A percentile compares a stretch with the other conserved stretches of the same genome.
phyloP scores from a whole-genome alignment of 1,140 invertebrate species.

The Calephelis nemesis region DNA sequence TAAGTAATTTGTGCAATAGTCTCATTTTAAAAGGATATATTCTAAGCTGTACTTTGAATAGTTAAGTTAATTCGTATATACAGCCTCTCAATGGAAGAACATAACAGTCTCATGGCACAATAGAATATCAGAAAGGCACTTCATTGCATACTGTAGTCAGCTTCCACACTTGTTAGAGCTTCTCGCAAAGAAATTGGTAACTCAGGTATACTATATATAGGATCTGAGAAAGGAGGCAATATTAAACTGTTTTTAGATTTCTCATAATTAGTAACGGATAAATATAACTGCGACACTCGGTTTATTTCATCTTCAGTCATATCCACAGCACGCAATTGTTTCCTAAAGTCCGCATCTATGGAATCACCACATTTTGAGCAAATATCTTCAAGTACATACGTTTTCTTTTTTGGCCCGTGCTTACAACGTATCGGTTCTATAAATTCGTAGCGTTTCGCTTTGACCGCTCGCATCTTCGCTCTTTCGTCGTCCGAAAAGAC shows the following conservation, averaged over 20 bases:
- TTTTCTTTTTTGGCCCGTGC: conserved; percentile 42
- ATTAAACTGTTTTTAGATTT: conserved; percentile 51
- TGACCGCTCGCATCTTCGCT: conserved; percentile 32
- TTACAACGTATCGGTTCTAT: conserved; percentile 55
- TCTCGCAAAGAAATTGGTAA: conserved; percentile 48
- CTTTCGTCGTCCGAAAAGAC: conserved; percentile 45
- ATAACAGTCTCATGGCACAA: conserved; percentile 47
- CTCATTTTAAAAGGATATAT: neutral
- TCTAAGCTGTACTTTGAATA: neutral
- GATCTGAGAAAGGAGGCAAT: conserved; percentile 56
- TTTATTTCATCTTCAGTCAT: conserved; percentile 66
- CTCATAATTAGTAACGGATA: conserved; percentile 57
- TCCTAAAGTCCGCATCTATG: conserved; percentile 47
- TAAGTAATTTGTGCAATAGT: neutral
- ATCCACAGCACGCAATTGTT: conserved; percentile 50
- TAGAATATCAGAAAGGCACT: conserved; percentile 35
- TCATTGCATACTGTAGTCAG: conserved; percentile 46
- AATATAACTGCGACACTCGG: conserved; percentile 55
- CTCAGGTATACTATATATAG: conserved; percentile 63
- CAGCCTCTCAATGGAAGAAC: conserved; percentile 5
- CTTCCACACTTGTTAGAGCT: conserved; percentile 43
- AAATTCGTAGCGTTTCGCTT: conserved; percentile 50
- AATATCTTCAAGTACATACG: conserved; percentile 44
- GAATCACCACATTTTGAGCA: conserved; percentile 63
- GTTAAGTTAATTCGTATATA: conserved; percentile 2